Conservation (phyloP, 2,888 invertebrate species). For the Nesidiocoris tenuis region DNA sequence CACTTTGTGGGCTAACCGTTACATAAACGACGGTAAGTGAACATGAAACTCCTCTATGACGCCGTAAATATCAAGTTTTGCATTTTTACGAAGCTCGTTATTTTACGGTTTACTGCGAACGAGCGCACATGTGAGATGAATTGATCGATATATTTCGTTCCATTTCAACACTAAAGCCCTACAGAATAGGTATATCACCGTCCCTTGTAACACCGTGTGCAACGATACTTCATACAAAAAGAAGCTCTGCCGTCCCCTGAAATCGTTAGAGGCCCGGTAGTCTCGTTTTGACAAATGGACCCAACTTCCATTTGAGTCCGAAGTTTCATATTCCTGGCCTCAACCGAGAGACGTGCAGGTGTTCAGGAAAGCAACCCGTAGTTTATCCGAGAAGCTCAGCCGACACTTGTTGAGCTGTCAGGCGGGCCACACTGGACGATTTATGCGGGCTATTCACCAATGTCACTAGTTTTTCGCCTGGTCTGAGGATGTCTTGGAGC, state of each 20-base stretch:
- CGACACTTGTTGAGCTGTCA: not conserved
- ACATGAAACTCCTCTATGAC: not conserved
- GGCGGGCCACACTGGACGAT: not conserved
- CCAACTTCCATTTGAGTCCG: not conserved
- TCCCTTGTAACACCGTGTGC: too few species aligned
- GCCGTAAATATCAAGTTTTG: too few species aligned
- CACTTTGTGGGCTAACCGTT: constrained; percentile 74
- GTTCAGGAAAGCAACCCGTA: not conserved
- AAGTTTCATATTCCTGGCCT: not conserved
- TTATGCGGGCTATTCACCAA: not conserved
- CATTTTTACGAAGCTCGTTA: too few species aligned
- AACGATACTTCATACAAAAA: not conserved
- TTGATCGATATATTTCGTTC: too few species aligned
- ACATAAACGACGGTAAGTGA: constrained; percentile 58
- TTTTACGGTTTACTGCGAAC: too few species aligned
- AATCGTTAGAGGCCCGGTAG: not conserved
- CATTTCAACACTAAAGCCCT: too few species aligned
- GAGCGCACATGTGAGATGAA: too few species aligned
- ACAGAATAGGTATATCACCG: too few species aligned
- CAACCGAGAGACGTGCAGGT: not conserved
- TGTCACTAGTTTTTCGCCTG: not conserved
- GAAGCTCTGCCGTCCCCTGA: not conserved
- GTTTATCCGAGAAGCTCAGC: not conserved
- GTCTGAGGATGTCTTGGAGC: not conserved
- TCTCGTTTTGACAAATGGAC: not conserved